Evolutionary conservation across 2,888 invertebrate species (phyloP).

Genomic region (Xanthia icteritia): DNA sequence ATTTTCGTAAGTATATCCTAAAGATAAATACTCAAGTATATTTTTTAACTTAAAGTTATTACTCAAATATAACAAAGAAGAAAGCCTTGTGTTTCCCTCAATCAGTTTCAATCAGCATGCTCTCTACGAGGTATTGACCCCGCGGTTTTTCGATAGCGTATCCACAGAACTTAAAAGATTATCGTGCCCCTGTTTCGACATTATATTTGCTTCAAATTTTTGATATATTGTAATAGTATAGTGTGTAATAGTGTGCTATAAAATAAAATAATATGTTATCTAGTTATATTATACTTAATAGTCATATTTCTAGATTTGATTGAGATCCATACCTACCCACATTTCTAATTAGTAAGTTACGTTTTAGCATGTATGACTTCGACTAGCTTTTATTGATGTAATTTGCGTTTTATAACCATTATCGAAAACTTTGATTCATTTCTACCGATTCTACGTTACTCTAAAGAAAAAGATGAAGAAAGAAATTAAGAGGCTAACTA

Average conservation of each 20-base stretch:
- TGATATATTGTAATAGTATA: neutral
- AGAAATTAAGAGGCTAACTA: neutral
- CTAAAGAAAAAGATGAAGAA: no score
- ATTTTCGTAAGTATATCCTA: neutral
- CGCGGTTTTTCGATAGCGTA: constrained; percentile 43
- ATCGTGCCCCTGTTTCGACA: neutral
- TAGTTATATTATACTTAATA: neutral
- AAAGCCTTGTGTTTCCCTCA: neutral
- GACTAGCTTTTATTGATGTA: neutral
- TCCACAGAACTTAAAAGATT: neutral
- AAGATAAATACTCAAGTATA: neutral
- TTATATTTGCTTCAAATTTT: neutral
- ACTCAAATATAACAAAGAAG: neutral
- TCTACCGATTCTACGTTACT: neutral
- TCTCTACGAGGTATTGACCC: constrained; percentile 55
- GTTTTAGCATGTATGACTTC: neutral
- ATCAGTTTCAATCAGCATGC: constrained; percentile 13
- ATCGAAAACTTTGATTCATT: no score
- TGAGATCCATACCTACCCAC: neutral
- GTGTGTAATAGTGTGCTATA: neutral
- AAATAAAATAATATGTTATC: neutral
- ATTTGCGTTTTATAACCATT: neutral
- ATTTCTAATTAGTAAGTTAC: neutral
- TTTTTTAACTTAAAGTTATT: neutral
- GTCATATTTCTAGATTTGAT: neutral